phyloP scores from a whole-genome alignment of 2,888 invertebrate species.

The Pachliopta kotzebuea region DNA sequence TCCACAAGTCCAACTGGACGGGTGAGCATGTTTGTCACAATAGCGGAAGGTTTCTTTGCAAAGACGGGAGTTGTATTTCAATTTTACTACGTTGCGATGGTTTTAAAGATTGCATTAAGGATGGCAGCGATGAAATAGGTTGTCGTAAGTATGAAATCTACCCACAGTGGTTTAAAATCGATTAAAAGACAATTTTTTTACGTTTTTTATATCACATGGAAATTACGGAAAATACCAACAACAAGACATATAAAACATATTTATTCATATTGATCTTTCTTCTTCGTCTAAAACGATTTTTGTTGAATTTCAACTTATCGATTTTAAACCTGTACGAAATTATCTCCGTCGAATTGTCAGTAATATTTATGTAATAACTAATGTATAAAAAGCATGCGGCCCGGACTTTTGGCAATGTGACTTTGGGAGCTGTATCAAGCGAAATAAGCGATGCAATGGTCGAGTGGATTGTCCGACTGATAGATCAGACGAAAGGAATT shows the following conservation, averaged over 20 bases:
- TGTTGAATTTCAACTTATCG: no score
- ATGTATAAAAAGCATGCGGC: conserved; percentile 81
- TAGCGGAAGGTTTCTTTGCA: conserved; percentile 84
- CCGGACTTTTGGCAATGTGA: conserved; percentile 87
- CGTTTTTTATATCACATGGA: no score
- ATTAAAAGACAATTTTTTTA: no score
- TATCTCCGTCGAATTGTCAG: neutral
- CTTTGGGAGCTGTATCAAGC: conserved; percentile 83
- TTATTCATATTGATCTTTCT: no score
- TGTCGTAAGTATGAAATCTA: conserved; percentile 78
- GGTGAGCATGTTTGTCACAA: conserved; percentile 65
- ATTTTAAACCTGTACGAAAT: no score
- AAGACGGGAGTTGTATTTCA: conserved; percentile 87
- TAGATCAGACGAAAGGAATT: conserved; percentile 87
- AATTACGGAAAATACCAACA: no score
- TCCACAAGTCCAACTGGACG: conserved; percentile 51
- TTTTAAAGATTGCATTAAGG: conserved; percentile 84
- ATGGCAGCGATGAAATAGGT: conserved; percentile 82
- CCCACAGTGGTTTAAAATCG: no score
- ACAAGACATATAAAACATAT: no score
- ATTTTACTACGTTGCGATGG: conserved; percentile 86
- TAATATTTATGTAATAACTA: conserved; percentile 32
- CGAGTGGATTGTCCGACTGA: conserved; percentile 85
- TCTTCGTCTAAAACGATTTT: no score
- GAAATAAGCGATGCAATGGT: conserved; percentile 82